Evolutionary conservation across 2,113 vertebrate species (phyloP), one percentile per base, ranked within the genome.

Genomic region (Pseudolaguvia tuberculata): DNA sequence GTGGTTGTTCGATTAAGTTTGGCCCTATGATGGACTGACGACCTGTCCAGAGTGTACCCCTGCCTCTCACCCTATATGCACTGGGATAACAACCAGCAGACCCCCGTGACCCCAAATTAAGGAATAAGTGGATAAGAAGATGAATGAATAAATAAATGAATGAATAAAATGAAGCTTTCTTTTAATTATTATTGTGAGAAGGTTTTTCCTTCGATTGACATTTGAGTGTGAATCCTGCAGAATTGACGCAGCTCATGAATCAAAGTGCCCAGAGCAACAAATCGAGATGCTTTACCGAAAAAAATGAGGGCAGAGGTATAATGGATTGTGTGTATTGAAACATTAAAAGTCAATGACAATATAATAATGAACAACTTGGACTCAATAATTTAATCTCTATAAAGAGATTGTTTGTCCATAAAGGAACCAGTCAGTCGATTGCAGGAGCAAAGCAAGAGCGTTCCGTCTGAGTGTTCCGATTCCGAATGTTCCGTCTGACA

Each of bases 311-410:
- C n/a, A 21, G 61, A 21, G 61, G 23, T 7, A 29, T 29, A 50
- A 68, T 68, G 25, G 42, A 29, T 12, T 52, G 23, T 5, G n/a
- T 12, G 10, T 50, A 62, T 62, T 47, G 42, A 71, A 53, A 72
- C 13, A 42, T 72, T 51, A 31, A 76, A 51, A 69, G 52, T 17
- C n/a, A 20, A 15, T 8, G 20, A 55, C 35, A 42, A 35, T 47
- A 79, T 6, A 45, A 48, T n/a, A 42, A 27, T 72, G 31, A 51
- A 68, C 23, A n/a, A 70, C 10, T 21, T 57, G 13, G 20, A 47
- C 17, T 50, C 45, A 75, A 21, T 77, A 79, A 77, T 58, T 73
- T 25, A 62, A 76, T 27, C 45, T 66, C 39, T 52, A 45, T 17
- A 45, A 72, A 69, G 65, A 31, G 65, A 31, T 72, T 15, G 14